phyloP scores from a whole-genome alignment of 2,888 invertebrate species.

The Dryocosmus kuriphilus region DNA sequence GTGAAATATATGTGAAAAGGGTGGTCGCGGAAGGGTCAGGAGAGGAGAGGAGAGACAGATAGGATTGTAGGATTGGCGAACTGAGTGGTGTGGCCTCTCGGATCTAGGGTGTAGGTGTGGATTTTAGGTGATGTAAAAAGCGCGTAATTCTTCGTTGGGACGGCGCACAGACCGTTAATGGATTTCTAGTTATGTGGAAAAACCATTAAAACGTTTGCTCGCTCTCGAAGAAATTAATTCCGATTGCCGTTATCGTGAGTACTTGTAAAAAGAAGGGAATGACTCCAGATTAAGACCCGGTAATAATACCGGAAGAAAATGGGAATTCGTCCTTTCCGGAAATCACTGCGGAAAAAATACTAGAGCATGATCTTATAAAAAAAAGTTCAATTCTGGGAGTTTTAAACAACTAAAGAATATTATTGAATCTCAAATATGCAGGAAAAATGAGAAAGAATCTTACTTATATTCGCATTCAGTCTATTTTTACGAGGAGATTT shows the following conservation, averaged over 20 bases:
- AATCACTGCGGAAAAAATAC: slow-evolving; percentile 8
- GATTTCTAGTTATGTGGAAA: slow-evolving; percentile 66
- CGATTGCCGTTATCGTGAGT: slow-evolving; percentile 63
- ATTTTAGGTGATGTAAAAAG: slow-evolving; percentile 38
- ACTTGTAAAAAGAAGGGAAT: slow-evolving; percentile 36
- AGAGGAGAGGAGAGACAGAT: slow-evolving; percentile 42
- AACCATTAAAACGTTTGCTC: slow-evolving; percentile 66
- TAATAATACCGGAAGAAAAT: slow-evolving; percentile 31
- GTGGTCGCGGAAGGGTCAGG: slow-evolving; percentile 34
- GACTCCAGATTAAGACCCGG: slow-evolving; percentile 28
- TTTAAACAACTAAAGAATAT: not conserved
- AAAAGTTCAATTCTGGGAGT: not conserved
- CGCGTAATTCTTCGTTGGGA: slow-evolving; percentile 46
- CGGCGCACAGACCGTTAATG: slow-evolving; percentile 62
- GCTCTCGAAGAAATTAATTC: slow-evolving; percentile 70
- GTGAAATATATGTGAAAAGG: slow-evolving; percentile 40
- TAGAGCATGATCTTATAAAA: not conserved
- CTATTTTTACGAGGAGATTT: slow-evolving; percentile 1
- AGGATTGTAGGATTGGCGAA: slow-evolving; percentile 34
- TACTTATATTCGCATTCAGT: not conserved
- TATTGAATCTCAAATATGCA: not conserved
- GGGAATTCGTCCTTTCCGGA: not conserved
- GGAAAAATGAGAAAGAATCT: not conserved
- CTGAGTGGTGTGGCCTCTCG: slow-evolving; percentile 33
- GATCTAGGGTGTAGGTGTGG: slow-evolving; percentile 28